Base-by-base conservation (phyloP, 2,888 invertebrate genomes). In the Athripsodes cinereus region DNA sequence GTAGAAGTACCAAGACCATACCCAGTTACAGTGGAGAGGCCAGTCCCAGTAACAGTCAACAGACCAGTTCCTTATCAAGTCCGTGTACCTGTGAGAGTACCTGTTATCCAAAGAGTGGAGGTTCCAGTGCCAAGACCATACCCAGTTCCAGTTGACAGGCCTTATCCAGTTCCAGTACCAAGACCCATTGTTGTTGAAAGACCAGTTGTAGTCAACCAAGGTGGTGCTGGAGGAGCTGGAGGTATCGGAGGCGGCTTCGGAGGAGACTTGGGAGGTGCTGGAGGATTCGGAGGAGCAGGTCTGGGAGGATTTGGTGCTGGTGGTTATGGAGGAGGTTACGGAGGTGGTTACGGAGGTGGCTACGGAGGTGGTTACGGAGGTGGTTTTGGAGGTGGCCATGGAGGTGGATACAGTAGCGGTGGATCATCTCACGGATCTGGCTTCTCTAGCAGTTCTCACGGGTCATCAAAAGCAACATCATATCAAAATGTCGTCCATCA, bases 71-170 rank as follows among this genome's bases (percentile, higher is more conserved):
- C 63, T 1, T 61, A 61, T 40, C 56, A 61, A 21, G 63, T 63
- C 18, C 54, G 59, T 26, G 63, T 63, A 2, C 61, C 63, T 6
- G 59, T 61, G 1, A 35, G 53, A 40, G 57, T 63, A 3, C 63
- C 63, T 22, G 58, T 61, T 1, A 34, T 63, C 1, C 61, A 61
- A 44, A 63, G 55, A 53, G 63, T 63, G n/a, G 63, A 63, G 49
- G 63, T 63, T 20, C 61, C 59, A 6, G 63, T 63, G 3, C 57
- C 57, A 11, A 72, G 70, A 57, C 78, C 82, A 49, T 75, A 78
- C 72, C 74, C 78, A 0, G 78, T 79, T 5, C 65, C 80, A 57
- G 75, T 82, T 53, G 74, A 78, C 69, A 70, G 69, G 70, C 72
- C 75, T 65, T 70, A 80, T 53, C 72, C 81, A 47, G 74, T 79